A percentile compares a stretch with the other conserved stretches of the same genome.
Evolutionary conservation across 2,113 vertebrate genomes (phyloP).

Genomic region (Dasyornis broadbenti): DNA sequence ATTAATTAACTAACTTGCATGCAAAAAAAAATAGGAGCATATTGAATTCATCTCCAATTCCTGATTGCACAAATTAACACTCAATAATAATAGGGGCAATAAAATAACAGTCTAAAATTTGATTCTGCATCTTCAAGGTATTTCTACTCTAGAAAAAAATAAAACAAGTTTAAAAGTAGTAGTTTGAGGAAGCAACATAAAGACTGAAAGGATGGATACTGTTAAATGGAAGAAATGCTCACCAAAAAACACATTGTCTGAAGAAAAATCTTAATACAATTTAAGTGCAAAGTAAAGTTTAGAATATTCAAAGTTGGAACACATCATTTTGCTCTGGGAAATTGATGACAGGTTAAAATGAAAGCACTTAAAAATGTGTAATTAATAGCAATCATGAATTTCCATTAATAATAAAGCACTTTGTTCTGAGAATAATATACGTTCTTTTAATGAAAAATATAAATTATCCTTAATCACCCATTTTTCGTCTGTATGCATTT

Average conservation of each 20-base stretch:
- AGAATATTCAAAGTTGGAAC: not conserved
- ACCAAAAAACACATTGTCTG: not conserved
- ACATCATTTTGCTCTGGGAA: conserved; percentile 16
- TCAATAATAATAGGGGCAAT: not conserved
- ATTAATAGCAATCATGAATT: conserved; percentile 27
- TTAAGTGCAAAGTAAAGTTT: conserved; percentile 14
- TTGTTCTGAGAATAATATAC: not conserved
- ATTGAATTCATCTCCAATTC: not conserved
- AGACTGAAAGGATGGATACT: not conserved
- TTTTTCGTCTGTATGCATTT: not conserved
- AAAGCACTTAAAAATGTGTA: not conserved
- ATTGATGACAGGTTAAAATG: conserved; percentile 13
- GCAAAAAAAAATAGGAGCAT: not conserved
- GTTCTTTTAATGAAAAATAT: conserved; percentile 33
- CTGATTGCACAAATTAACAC: not conserved
- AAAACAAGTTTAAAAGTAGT: not conserved
- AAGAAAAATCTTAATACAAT: conserved; percentile 13
- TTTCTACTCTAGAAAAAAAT: not conserved
- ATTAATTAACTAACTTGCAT: not conserved
- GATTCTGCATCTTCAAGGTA: not conserved
- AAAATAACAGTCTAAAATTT: conserved; percentile 12
- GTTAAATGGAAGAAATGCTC: not conserved
- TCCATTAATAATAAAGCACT: conserved; percentile 16
- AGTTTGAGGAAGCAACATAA: not conserved
- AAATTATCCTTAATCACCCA: conserved; percentile 8